phyloP scores from a whole-genome alignment of 2,888 invertebrate species.

The Drosophila emarginata region DNA sequence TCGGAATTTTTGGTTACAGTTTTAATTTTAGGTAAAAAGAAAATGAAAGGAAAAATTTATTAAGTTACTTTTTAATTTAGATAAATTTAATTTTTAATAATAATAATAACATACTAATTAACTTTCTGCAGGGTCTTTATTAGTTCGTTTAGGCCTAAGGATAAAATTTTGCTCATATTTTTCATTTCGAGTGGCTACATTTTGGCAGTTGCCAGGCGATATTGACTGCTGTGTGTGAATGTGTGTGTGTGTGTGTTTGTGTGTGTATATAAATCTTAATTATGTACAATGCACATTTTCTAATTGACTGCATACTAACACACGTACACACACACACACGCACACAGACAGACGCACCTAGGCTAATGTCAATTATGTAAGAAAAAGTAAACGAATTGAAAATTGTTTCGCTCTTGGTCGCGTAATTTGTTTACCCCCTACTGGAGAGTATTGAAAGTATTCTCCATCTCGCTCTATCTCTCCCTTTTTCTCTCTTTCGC shows the following conservation, averaged over 20 bases:
- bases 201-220: slow-evolving; percentile 19
- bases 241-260: slow-evolving; percentile 30
- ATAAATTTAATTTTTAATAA: not conserved
- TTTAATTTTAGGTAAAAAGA: no score
- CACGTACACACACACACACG: slow-evolving; percentile 12
- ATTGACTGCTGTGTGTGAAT: slow-evolving; percentile 35
- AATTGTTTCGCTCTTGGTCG: slow-evolving; percentile 33
- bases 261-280: slow-evolving; percentile 66
- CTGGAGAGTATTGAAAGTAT: slow-evolving; percentile 41
- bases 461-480: not conserved
- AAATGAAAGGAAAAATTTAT: no score
- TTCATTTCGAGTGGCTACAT: slow-evolving; percentile 20
- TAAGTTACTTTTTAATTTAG: not conserved
- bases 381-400: slow-evolving; percentile 61
- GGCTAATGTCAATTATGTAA: slow-evolving; percentile 67
- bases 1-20: no score
- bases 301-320: slow-evolving; percentile 64
- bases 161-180: not conserved
- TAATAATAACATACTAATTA: not conserved
- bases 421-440: slow-evolving; percentile 74
- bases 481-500: not conserved
- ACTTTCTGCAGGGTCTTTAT: not conserved
- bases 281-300: slow-evolving; percentile 75
- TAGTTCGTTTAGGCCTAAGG: not conserved
- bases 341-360: not conserved